These are phyloP conservation scores for Deilephila porcellus DNA, from an alignment of 2,888 invertebrate species.

Conservation along the genomic window DNA sequence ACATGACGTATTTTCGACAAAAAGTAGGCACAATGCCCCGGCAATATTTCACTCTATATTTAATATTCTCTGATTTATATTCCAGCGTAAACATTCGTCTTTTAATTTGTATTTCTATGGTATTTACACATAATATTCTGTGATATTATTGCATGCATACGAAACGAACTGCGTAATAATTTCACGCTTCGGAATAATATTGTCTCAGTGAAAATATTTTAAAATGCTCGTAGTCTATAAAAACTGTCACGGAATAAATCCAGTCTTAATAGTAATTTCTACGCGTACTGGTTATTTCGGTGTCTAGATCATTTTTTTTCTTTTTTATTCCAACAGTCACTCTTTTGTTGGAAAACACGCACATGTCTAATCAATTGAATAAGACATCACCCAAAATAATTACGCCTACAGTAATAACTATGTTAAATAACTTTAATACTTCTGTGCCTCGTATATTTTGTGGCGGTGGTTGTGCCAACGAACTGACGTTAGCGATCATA, in stretches of 20 bases:
- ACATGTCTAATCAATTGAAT: no score
- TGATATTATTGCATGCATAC: background rate
- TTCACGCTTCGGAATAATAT: background rate
- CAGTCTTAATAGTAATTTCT: background rate
- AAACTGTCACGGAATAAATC: background rate
- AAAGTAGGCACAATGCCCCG: background rate
- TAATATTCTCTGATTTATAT: background rate
- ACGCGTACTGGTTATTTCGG: slow-evolving; percentile 1
- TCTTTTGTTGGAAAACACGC: background rate
- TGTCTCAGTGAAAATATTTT: background rate
- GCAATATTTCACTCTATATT: background rate
- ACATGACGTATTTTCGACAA: background rate
- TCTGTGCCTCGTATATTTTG: slow-evolving; percentile 6
- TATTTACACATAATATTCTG: background rate
- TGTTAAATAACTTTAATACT: background rate
- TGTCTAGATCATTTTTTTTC: background rate
- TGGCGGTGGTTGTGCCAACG: background rate
- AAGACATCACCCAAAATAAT: no score
- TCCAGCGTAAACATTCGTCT: background rate
- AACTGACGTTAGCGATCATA: slow-evolving; percentile 26
- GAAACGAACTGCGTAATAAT: slow-evolving; percentile 1
- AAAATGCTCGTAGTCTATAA: background rate
- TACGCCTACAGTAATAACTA: background rate
- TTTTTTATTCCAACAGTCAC: background rate
- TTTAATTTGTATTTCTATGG: background rate